Conservation (phyloP, 2,888 invertebrate genomes). For the Gandaritis pyraliata region DNA sequence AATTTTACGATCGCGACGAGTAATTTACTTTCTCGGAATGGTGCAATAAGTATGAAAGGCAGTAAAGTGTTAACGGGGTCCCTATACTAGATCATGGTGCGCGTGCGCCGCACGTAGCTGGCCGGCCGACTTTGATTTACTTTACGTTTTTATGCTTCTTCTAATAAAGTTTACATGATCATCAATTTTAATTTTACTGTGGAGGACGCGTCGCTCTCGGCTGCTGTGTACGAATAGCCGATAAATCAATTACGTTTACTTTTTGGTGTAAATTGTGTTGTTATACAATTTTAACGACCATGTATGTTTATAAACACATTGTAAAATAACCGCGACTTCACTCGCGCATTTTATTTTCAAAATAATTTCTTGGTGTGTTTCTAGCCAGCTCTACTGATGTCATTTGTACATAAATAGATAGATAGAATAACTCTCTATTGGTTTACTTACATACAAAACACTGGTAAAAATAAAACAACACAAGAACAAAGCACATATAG, state of each 20-base stretch:
- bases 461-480: too few species aligned
- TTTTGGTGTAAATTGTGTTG: constrained; percentile 51
- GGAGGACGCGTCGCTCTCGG: constrained; percentile 56
- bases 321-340: too few species aligned
- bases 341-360: too few species aligned
- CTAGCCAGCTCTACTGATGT: too few species aligned
- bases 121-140: constrained; percentile 69
- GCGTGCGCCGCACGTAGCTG: constrained; percentile 52
- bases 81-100: constrained; percentile 60
- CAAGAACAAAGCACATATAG: too few species aligned
- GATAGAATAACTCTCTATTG: too few species aligned
- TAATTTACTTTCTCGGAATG: constrained; percentile 80
- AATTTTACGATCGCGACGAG: constrained; percentile 76
- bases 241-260: constrained; percentile 69
- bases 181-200: constrained; percentile 80
- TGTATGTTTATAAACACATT: too few species aligned
- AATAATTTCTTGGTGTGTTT: too few species aligned
- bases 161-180: constrained; percentile 79
- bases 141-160: constrained; percentile 69
- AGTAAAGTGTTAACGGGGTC: constrained; percentile 75
- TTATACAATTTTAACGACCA: neutral
- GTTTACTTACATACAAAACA: too few species aligned
- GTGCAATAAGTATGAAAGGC: constrained; percentile 72
- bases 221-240: constrained; percentile 55
- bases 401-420: too few species aligned